Conservation (phyloP, 2,113 vertebrate species). For the Myrmecobius fasciatus region DNA sequence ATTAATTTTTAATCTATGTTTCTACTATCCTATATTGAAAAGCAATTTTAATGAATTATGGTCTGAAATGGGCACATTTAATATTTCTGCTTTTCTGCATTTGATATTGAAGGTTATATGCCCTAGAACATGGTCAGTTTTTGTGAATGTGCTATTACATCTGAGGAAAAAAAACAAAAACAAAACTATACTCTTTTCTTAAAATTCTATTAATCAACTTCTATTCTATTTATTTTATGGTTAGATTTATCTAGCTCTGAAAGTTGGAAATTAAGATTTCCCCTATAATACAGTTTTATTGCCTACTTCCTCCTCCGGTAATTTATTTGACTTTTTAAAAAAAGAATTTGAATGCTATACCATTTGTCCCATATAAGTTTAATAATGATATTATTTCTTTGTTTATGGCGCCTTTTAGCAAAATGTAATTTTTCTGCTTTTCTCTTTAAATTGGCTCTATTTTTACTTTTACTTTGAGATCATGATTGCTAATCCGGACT, state of each 20-base stretch:
- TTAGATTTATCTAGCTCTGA: neutral
- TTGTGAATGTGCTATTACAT: neutral
- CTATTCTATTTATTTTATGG: neutral
- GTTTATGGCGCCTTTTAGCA: neutral
- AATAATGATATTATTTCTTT: neutral
- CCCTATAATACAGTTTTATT: neutral
- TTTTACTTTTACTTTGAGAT: neutral
- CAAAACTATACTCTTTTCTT: neutral
- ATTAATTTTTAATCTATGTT: neutral
- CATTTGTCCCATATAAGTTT: neutral
- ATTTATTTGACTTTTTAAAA: neutral
- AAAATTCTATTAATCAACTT: neutral
- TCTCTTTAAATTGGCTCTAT: neutral
- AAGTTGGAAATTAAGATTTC: neutral
- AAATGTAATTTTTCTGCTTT: neutral
- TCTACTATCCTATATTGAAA: neutral
- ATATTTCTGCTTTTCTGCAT: neutral
- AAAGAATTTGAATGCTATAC: neutral
- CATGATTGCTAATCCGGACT: neutral
- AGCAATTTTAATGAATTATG: neutral
- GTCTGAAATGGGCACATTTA: neutral
- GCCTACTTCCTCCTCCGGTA: neutral
- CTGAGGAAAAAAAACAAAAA: neutral
- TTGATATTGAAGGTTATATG: neutral
- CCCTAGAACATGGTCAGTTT: neutral